These are phyloP conservation scores for Chrysochloris asiatica DNA, from an alignment of 2,113 vertebrate species.

Conservation along the genomic window DNA sequence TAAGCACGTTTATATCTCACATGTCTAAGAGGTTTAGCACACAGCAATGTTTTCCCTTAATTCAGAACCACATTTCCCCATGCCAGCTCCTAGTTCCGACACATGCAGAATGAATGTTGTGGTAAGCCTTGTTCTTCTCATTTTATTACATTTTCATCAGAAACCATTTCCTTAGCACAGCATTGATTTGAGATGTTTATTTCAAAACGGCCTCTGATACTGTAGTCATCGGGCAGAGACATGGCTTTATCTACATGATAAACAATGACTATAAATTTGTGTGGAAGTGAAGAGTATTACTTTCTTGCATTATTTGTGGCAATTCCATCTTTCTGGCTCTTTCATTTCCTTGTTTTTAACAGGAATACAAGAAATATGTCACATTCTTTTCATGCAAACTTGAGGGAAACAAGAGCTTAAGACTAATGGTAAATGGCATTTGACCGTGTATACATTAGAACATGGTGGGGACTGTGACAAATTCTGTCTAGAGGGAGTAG, in stretches of 20 bases:
- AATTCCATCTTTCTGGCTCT: too few species aligned
- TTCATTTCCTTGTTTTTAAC: too few species aligned
- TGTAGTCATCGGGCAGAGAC: not conserved
- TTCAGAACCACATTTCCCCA: not conserved
- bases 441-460: too few species aligned
- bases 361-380: too few species aligned
- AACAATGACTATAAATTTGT: not conserved
- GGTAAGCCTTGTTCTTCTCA: not conserved
- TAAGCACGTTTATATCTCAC: not conserved
- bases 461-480: too few species aligned
- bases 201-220: not conserved
- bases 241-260: constrained; percentile 11
- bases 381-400: too few species aligned
- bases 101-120: not conserved
- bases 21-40: not conserved
- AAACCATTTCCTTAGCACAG: not conserved
- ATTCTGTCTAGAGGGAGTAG: too few species aligned
- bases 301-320: too few species aligned
- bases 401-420: too few species aligned
- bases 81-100: not conserved
- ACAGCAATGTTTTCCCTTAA: not conserved
- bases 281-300: too few species aligned
- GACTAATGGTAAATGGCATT: too few species aligned
- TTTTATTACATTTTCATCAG: constrained; percentile 5
- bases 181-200: not conserved